phyloP scores from a whole-genome alignment of 2,888 invertebrate species.

The Euzophera pinguis region DNA sequence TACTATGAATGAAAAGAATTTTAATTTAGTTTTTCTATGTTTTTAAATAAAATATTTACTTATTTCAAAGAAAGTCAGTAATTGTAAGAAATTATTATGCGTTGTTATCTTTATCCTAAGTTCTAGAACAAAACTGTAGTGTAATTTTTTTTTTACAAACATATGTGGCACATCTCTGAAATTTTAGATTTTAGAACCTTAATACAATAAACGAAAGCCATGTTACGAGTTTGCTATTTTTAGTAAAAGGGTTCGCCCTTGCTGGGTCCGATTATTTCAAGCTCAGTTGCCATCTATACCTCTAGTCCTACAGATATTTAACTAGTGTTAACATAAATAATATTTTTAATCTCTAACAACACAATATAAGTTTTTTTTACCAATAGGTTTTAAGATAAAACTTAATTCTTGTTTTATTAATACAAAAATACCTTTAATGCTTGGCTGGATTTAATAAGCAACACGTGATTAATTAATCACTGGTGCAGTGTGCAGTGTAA shows the following conservation, averaged over 20 bases:
- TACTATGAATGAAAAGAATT: neutral
- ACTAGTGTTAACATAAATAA: neutral
- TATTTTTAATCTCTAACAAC: neutral
- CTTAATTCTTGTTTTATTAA: neutral
- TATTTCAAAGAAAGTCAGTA: no score
- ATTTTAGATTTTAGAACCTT: neutral
- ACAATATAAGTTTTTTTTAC: neutral
- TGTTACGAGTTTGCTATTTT: neutral
- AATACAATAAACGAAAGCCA: neutral
- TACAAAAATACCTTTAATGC: neutral
- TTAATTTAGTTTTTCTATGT: neutral
- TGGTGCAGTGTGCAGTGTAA: constrained; percentile 2
- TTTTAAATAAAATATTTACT: neutral
- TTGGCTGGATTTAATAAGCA: neutral
- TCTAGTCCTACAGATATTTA: neutral
- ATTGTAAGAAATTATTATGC: no score
- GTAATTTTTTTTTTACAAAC: no score
- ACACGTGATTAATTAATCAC: neutral
- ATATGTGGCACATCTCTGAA: no score
- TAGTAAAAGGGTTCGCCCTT: neutral
- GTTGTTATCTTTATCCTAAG: no score
- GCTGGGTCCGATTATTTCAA: neutral
- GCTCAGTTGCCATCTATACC: neutral
- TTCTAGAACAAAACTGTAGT: no score
- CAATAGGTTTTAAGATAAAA: neutral